Percentiles rank a stretch among this genome's conserved stretches.
phyloP scores from a whole-genome alignment of 30 jellyfish, hydroid and myxozoan genomes.

The Turritopsis rubra region DNA sequence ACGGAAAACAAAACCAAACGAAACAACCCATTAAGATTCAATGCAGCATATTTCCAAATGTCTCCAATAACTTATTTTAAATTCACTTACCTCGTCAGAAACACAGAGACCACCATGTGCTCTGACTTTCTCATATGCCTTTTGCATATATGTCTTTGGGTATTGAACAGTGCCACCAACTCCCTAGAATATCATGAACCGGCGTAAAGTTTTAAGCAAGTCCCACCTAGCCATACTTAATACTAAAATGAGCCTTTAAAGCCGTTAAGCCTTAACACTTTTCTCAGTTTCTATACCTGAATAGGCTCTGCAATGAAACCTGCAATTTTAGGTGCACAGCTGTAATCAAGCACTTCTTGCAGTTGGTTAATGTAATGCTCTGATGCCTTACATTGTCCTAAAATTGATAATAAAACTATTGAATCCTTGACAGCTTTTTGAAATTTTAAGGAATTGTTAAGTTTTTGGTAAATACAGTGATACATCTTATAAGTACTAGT shows the following conservation, averaged over 20 bases:
- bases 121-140: constrained; percentile 66
- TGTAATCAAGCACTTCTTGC: constrained; percentile 69
- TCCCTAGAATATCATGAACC: constrained; percentile 43
- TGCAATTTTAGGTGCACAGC: constrained; percentile 65
- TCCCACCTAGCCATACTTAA: too few species aligned
- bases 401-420: neutral
- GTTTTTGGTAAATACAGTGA: too few species aligned
- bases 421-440: neutral
- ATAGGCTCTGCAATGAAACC: constrained; percentile 97
- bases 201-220: neutral
- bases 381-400: constrained; percentile 82
- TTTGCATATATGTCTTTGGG: constrained; percentile 58
- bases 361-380: constrained; percentile 67
- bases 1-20: too few species aligned
- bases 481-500: too few species aligned
- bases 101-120: constrained; percentile 90
- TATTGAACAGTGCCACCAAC: constrained; percentile 99
- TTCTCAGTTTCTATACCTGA: constrained; percentile 60
- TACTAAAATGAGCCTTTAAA: too few species aligned
- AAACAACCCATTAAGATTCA: too few species aligned
- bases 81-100: constrained; percentile 84
- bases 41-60: too few species aligned
- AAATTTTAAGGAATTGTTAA: neutral
- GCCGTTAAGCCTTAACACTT: too few species aligned
- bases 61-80: neutral